A percentile compares a stretch with the other conserved stretches of the same genome.
phyloP scores from a whole-genome alignment of 2,113 vertebrate genomes.

The Nicator chloris region DNA sequence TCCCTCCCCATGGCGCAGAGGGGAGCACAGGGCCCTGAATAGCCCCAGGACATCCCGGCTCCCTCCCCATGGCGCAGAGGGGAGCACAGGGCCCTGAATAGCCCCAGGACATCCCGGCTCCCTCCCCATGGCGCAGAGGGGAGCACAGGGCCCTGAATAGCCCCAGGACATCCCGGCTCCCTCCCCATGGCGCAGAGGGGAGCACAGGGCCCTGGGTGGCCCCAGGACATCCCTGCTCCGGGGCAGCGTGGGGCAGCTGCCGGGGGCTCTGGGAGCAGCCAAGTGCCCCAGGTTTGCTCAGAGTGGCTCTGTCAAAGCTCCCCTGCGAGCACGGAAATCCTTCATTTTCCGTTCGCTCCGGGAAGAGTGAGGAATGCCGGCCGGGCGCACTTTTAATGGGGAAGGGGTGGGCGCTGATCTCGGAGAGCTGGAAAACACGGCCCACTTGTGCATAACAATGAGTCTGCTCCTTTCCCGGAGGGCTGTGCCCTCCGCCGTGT shows the following conservation, averaged over 20 bases:
- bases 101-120: too few species aligned
- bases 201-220: rapidly evolving
- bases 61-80: too few species aligned
- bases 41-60: too few species aligned
- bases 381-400: neutral
- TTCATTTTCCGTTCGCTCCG: neutral
- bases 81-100: too few species aligned
- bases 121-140: rapidly evolving
- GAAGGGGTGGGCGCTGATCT: neutral
- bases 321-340: neutral
- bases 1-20: too few species aligned
- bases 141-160: too few species aligned
- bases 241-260: neutral
- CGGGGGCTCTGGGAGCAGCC: neutral
- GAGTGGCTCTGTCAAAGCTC: neutral
- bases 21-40: too few species aligned
- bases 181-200: rapidly evolving
- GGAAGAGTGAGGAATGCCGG: neutral
- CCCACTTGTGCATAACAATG: neutral
- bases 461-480: neutral
- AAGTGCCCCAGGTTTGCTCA: rapidly evolving
- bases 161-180: too few species aligned
- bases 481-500: neutral
- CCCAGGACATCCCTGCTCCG: rapidly evolving
- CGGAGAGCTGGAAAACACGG: neutral